A percentile compares a stretch with the other conserved stretches of the same genome.
These are phyloP conservation scores for Scleropages formosus DNA, from an alignment of 2,797 vertebrate species.

Conservation along the genomic window DNA sequence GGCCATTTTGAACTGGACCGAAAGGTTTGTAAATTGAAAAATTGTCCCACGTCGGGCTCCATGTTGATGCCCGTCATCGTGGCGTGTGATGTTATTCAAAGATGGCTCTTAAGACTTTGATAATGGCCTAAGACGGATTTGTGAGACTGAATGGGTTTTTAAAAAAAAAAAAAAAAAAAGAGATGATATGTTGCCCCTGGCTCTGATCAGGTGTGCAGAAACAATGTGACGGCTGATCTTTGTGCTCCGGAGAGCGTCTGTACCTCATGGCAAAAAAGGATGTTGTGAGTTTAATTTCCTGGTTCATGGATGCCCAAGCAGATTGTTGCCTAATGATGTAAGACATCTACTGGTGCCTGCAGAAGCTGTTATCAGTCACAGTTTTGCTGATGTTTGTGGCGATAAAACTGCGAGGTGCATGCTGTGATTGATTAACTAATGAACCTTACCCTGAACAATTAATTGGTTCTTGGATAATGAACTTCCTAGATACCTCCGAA, in stretches of 20 bases:
- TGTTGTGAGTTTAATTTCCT: slow-evolving; percentile 30
- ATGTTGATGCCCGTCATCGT: too few relatives aligned
- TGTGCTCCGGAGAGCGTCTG: background rate
- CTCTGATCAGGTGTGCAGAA: background rate
- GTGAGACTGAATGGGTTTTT: background rate
- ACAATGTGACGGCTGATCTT: background rate
- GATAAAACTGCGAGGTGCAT: slow-evolving; percentile 57
- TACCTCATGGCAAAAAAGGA: slow-evolving; percentile 17
- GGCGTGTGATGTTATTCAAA: too few relatives aligned
- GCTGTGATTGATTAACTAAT: slow-evolving; percentile 69
- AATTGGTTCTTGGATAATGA: slow-evolving; percentile 64
- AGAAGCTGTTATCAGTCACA: slow-evolving; percentile 46
- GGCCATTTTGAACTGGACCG: background rate
- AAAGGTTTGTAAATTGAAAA: too few relatives aligned
- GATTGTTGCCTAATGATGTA: slow-evolving; percentile 35
- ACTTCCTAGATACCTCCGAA: slow-evolving; percentile 31
- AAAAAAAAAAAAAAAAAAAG: background rate
- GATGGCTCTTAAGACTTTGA: too few relatives aligned
- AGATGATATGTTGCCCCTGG: background rate
- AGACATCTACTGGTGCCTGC: slow-evolving; percentile 28
- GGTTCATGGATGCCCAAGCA: slow-evolving; percentile 29
- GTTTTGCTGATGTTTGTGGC: slow-evolving; percentile 50
- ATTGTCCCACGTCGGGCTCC: too few relatives aligned
- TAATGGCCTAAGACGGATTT: too few relatives aligned
- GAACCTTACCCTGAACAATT: slow-evolving; percentile 61